Conservation (phyloP, 2,113 vertebrate genomes). For the Recurvirostra avosetta region DNA sequence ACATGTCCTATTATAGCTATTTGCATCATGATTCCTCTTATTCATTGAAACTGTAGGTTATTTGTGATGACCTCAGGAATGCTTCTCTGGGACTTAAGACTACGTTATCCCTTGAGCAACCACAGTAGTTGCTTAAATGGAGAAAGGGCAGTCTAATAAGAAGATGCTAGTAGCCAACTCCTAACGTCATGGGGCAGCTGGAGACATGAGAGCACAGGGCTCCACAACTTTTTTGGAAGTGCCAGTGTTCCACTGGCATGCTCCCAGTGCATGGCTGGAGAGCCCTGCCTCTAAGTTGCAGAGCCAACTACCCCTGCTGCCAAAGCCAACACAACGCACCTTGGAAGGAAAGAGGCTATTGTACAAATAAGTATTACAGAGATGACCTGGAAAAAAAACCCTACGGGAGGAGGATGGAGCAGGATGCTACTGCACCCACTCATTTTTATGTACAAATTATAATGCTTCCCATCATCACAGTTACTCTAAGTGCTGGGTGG, state of each 20-base stretch:
- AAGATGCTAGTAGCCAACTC: background rate
- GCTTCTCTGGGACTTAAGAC: background rate
- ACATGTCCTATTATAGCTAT: background rate
- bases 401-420: background rate
- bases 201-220: background rate
- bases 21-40: background rate
- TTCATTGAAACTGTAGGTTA: background rate
- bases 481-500: background rate
- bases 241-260: background rate
- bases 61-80: background rate
- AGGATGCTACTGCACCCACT: background rate
- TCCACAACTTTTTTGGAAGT: background rate
- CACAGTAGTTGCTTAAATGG: background rate
- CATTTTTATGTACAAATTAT: background rate
- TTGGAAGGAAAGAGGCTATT: background rate
- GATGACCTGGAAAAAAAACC: background rate
- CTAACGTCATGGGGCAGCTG: background rate
- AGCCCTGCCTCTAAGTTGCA: background rate
- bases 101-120: background rate
- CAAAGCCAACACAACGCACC: background rate
- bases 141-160: background rate
- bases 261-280: accelerated
- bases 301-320: background rate
- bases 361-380: background rate
- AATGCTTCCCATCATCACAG: background rate